Conservation (phyloP, 2,113 vertebrate species). For the Theristicus caerulescens region DNA sequence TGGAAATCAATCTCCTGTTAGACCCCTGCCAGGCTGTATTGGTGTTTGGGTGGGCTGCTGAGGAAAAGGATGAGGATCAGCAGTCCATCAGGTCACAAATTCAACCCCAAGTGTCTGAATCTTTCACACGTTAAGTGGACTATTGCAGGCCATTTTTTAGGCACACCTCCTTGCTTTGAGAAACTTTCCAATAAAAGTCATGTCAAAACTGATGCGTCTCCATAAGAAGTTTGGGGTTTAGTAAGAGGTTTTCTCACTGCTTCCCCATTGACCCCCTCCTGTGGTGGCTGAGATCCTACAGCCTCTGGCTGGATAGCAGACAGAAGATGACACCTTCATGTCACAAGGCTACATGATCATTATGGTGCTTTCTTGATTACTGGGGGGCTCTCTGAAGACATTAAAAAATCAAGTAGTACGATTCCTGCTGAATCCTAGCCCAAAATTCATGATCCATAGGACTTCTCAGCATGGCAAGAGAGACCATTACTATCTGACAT, state of each 20-base stretch:
- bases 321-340: neutral
- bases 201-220: neutral
- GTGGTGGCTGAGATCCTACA: neutral
- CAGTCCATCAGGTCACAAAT: neutral
- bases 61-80: neutral
- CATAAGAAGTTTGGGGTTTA: neutral
- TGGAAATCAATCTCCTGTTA: neutral
- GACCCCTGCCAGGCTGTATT: accelerated
- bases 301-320: neutral
- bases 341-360: accelerated
- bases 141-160: neutral
- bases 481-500: neutral
- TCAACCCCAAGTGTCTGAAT: neutral
- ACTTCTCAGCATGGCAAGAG: neutral
- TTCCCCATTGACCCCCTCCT: neutral
- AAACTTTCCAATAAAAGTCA: neutral
- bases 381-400: neutral
- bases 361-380: accelerated
- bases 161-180: neutral
- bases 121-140: neutral
- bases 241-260: neutral
- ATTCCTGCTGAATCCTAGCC: neutral
- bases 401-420: neutral
- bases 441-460: neutral
- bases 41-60: neutral